Evolutionary conservation across 2,113 vertebrate genomes (phyloP).

Genomic region (Larimichthys polyactis): DNA sequence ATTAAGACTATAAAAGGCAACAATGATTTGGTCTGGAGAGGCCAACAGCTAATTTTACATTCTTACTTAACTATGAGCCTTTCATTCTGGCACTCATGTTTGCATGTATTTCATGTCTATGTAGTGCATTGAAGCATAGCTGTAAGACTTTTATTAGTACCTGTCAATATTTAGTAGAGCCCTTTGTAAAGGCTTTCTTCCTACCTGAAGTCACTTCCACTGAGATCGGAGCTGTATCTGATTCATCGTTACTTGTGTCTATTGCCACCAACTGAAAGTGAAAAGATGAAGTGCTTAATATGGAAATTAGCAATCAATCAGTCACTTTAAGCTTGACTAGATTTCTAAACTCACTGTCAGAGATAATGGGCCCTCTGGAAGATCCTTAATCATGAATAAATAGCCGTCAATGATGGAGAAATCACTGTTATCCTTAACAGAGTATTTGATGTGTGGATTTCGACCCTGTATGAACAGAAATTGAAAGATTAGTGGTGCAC

Average conservation of each 20-base stretch:
- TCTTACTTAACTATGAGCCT: neutral
- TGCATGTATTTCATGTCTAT: neutral
- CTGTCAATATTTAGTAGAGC: neutral
- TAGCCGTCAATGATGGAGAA: conserved; percentile 79
- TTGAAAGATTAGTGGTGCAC: neutral
- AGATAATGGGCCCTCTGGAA: conserved; percentile 26
- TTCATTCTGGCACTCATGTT: neutral
- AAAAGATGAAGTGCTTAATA: neutral
- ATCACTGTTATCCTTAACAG: conserved; percentile 64
- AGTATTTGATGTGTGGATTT: conserved; percentile 86
- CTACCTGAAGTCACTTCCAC: conserved; percentile 78
- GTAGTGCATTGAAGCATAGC: neutral
- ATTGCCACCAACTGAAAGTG: conserved; percentile 70
- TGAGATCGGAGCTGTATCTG: conserved; percentile 40
- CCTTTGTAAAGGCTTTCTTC: neutral
- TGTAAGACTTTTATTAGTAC: neutral
- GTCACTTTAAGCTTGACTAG: neutral
- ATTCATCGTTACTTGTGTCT: conserved; percentile 68
- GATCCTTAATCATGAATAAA: conserved; percentile 76
- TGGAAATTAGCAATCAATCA: neutral
- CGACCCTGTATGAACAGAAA: conserved; percentile 76
- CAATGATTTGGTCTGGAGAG: neutral
- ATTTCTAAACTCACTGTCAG: conserved; percentile 69
- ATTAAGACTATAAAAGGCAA: neutral
- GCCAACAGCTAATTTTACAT: neutral